Evolutionary conservation across 2,888 invertebrate genomes (phyloP), one percentile per base, ranked within the genome.

Genomic region (Perithous albicinctus): DNA sequence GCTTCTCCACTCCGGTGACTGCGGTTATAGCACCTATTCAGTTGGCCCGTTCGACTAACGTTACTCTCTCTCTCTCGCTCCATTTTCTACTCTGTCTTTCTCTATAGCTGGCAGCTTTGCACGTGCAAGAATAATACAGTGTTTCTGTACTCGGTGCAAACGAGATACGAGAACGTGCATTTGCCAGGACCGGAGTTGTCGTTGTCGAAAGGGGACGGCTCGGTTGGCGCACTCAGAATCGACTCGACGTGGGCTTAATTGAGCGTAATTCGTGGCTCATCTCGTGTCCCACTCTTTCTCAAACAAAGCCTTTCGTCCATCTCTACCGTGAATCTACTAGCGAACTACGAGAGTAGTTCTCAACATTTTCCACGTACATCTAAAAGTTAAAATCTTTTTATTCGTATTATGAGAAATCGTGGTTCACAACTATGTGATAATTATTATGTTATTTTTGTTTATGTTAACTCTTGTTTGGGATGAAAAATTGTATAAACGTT

Each of bases 241-340:
- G 80, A 84, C 83, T 81, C 82, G 75, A 83, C 83, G 84, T 83
- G 82, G 84, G 85, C 86, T 87, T 86, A 89, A 90, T 89, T 88
- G 89, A 86, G 86, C 78, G 85, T 86, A 87, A 89, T 88, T 88
- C 79, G 87, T 80, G 79, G 73, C 63, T 78, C 79, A 74, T 82
- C 82, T 82, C 77, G 74, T 23, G 26, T 38, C 29, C 23, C 38
- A 41, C 38, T 41, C 51, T 51, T 8, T 23, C 23, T 38, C 23
- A 43, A 5, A 20, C 3, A 12, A 26, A 15, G n/a, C 20, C 20
- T 1, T 54, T n/a, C n/a, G n/a, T n/a, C 15, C 18, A 26, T 66
- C 66, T 48, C 12, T 66, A 5, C 41, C 15, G 23, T 23, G 51
- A 10, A 23, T 20, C 23, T 26, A 54, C 7, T n/a, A n/a, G n/a